Evolutionary conservation across 2,888 invertebrate genomes (phyloP).

Genomic region (Geophilus truncorum): DNA sequence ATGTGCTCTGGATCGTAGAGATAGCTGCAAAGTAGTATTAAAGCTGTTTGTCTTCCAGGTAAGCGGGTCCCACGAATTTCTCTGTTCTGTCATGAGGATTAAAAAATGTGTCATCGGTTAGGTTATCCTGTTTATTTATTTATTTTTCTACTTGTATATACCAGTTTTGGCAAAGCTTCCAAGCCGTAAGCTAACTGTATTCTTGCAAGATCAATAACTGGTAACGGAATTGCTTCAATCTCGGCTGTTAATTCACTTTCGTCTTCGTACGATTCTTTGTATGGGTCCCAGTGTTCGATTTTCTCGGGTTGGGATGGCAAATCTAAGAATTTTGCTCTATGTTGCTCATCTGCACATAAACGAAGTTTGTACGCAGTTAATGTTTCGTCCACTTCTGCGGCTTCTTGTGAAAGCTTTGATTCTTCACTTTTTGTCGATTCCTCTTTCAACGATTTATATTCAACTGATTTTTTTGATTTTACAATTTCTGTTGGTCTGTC

Average conservation of each 20-base stretch:
- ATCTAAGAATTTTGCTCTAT: not conserved
- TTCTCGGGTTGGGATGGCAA: not conserved
- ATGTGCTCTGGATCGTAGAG: constrained; percentile 8
- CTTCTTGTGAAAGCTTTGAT: not conserved
- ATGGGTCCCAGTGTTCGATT: not conserved
- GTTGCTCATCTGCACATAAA: not conserved
- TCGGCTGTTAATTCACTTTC: not conserved
- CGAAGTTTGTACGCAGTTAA: not conserved
- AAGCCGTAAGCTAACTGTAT: not conserved
- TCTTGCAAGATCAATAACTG: not conserved
- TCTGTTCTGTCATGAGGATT: not conserved
- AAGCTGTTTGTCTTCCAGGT: not conserved
- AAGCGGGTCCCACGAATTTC: not conserved
- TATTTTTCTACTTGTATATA: too few relatives aligned
- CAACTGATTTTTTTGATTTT: not conserved
- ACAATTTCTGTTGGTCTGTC: not conserved
- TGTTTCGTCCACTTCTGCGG: not conserved
- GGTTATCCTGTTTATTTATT: too few relatives aligned
- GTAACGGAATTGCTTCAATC: not conserved
- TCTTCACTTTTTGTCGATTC: too few relatives aligned
- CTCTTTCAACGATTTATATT: too few relatives aligned
- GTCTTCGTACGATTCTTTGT: not conserved
- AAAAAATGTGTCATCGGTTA: not conserved
- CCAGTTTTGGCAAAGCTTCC: not conserved
- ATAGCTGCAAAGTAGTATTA: not conserved